phyloP scores from a whole-genome alignment of 1,140 invertebrate genomes.

The Ooceraea biroi region DNA sequence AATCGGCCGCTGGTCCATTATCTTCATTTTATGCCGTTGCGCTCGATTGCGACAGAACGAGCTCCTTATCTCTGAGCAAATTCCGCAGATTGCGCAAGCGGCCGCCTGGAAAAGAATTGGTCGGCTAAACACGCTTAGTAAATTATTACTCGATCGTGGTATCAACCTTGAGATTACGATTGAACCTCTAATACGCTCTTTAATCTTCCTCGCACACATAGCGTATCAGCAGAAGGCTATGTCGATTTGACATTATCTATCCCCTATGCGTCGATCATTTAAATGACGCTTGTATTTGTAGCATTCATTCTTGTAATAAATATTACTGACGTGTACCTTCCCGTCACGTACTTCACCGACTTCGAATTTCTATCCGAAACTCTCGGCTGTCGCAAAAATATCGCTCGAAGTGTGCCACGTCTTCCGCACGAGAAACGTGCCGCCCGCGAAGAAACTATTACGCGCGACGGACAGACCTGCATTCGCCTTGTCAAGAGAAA shows the following conservation, averaged over 20 bases:
- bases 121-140: not conserved
- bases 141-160: not conserved
- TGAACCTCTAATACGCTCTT: not conserved
- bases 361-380: no score
- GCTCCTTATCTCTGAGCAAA: not conserved
- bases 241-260: not conserved
- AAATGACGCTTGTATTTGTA: not conserved
- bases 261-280: no score
- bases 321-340: not conserved
- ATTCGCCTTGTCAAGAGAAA: slow-evolving; percentile 20
- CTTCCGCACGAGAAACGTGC: not conserved
- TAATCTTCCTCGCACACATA: not conserved
- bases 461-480: not conserved
- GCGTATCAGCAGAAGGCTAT: not conserved
- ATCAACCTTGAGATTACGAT: not conserved
- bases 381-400: no score
- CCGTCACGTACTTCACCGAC: no score
- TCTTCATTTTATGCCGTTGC: slow-evolving; percentile 39
- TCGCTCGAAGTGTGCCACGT: not conserved
- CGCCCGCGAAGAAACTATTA: not conserved
- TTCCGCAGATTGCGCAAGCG: slow-evolving; percentile 9
- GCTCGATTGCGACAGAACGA: slow-evolving; percentile 47
- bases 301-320: not conserved
- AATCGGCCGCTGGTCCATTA: slow-evolving; percentile 20
- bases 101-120: not conserved